A percentile compares a stretch with the other conserved stretches of the same genome.
These are phyloP conservation scores for Malurus cyaneus DNA, from an alignment of 2,113 vertebrate species.

Conservation along the genomic window DNA sequence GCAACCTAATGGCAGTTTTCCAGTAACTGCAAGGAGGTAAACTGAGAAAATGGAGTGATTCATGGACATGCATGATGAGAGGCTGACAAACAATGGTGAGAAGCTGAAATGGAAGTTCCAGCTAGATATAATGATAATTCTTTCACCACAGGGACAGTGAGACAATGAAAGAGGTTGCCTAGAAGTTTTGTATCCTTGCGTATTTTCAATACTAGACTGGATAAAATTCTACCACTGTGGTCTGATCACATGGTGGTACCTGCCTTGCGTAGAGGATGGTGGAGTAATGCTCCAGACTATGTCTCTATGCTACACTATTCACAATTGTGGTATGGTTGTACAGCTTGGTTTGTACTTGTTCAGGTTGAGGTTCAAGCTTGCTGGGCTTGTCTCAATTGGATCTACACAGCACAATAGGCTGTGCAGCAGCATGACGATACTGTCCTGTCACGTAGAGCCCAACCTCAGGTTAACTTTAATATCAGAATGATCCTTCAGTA, in stretches of 20 bases:
- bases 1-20: not conserved
- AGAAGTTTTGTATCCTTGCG: not conserved
- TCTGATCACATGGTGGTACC: not conserved
- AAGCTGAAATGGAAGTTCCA: not conserved
- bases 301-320: not conserved
- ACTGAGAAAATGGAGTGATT: not conserved
- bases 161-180: not conserved
- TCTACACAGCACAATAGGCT: not conserved
- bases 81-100: not conserved
- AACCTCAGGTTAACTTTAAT: not conserved
- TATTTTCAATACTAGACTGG: not conserved
- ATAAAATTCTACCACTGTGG: not conserved
- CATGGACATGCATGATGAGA: not conserved
- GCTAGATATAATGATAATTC: not conserved
- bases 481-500: not conserved
- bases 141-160: not conserved
- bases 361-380: not conserved
- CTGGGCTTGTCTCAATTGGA: not conserved
- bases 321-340: not conserved
- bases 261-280: not conserved
- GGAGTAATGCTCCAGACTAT: not conserved
- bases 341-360: not conserved
- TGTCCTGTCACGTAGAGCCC: not conserved
- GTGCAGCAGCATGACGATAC: not conserved
- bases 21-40: not conserved